A percentile compares a stretch with the other conserved stretches of the same genome.
Conservation (phyloP, 2,113 vertebrate genomes). For the Dissostichus mawsoni region DNA sequence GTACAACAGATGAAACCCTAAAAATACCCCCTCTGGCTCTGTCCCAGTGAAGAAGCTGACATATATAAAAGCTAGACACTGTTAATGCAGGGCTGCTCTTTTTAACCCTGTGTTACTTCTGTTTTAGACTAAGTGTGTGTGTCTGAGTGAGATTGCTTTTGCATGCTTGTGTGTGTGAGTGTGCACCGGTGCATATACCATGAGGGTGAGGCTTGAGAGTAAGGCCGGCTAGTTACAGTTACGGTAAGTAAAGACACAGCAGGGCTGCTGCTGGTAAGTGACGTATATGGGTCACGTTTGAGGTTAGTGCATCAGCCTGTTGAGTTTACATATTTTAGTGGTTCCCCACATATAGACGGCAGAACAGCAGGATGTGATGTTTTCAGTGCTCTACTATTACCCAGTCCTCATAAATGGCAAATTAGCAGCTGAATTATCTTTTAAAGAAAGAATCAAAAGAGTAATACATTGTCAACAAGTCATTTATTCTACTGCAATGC, state of each 20-base stretch:
- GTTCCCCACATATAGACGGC: slow-evolving; percentile 34
- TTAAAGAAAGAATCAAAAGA: background rate
- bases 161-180: slow-evolving; percentile 8
- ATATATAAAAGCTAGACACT: background rate
- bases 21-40: background rate
- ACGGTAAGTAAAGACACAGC: slow-evolving; percentile 75
- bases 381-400: background rate
- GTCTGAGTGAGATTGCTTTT: slow-evolving; percentile 13
- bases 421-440: background rate
- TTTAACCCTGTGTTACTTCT: slow-evolving; percentile 10
- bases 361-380: slow-evolving; percentile 56
- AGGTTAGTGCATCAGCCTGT: slow-evolving; percentile 68
- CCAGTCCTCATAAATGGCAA: slow-evolving; percentile 1
- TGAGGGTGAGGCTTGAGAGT: slow-evolving; percentile 61
- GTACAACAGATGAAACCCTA: background rate
- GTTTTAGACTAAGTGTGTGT: slow-evolving; percentile 3
- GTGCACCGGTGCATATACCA: slow-evolving; percentile 41
- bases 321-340: slow-evolving; percentile 29
- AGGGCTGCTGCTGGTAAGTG: slow-evolving; percentile 82
- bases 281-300: slow-evolving; percentile 83
- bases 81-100: background rate
- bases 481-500: slow-evolving; percentile 43
- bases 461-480: background rate
- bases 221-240: slow-evolving; percentile 69
- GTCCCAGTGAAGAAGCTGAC: background rate